A percentile compares a stretch with the other conserved stretches of the same genome.
Evolutionary conservation across 2,113 vertebrate species (phyloP).

Genomic region (Psephotus haematonotus): DNA sequence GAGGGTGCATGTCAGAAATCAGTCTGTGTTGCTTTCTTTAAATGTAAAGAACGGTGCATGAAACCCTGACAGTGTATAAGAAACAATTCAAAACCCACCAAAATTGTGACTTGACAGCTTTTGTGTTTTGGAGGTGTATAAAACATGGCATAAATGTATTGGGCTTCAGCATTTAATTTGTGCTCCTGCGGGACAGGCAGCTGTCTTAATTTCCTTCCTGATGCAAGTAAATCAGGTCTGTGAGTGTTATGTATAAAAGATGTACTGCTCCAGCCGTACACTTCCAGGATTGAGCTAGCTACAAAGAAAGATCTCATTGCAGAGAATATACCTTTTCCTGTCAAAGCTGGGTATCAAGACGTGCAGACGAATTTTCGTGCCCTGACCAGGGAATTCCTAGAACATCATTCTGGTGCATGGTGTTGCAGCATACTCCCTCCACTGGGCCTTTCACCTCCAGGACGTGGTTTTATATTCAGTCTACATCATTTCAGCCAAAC

Average conservation of each 20-base stretch:
- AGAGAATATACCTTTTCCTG: constrained; percentile 22
- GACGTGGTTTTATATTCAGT: constrained; percentile 45
- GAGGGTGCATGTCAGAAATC: constrained; percentile 44
- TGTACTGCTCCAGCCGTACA: background rate
- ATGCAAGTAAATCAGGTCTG: background rate
- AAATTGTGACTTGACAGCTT: constrained; percentile 48
- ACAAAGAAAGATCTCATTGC: background rate
- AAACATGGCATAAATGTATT: background rate
- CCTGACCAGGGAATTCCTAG: constrained; percentile 29
- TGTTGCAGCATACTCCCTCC: background rate
- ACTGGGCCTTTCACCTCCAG: constrained; percentile 36
- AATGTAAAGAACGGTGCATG: constrained; percentile 47
- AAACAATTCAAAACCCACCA: constrained; percentile 65
- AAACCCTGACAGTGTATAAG: constrained; percentile 58
- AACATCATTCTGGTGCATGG: background rate
- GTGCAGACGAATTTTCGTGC: background rate
- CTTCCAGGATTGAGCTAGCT: background rate
- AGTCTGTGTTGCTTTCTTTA: constrained; percentile 28
- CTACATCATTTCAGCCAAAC: constrained; percentile 41
- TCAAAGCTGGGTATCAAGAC: constrained; percentile 7
- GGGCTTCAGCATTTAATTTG: background rate
- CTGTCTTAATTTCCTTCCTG: constrained; percentile 26
- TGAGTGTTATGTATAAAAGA: constrained; percentile 8
- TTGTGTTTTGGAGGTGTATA: constrained; percentile 34
- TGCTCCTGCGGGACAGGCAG: constrained; percentile 3